Base-by-base conservation (phyloP, 1,140 invertebrate species). In the Latrodectus geometricus region DNA sequence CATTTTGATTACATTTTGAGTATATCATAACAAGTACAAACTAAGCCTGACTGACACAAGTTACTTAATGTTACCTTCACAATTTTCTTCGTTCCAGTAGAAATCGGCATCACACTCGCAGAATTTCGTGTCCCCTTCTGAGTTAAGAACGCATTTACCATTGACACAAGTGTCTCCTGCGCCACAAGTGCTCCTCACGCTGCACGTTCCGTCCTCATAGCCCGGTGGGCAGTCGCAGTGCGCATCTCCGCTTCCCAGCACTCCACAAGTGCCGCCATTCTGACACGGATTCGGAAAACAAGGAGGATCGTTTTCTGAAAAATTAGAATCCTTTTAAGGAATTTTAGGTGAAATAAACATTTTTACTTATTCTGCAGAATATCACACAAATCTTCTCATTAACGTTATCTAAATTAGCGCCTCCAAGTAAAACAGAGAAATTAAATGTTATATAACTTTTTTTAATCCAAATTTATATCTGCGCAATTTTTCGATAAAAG, bases 71-170 rank as follows among this genome's bases (percentile, higher is more conserved):
- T 52, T 76, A 84, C 82, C 69, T 66, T 84, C 82, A 35, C 82
- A 84, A 8, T 17, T 7, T 35, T 12, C 4, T 23, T 52, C 49
- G 17, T 84, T 76, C 82, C 82, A 84, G 12, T 68, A 84, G 49
- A 68, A 76, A 21, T 35, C 49, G 0, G 23, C 56, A 84, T 75
- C 15, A n/a, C 82, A 84, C 14, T 75, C 15, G 15, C 82, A 84
- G 15, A 50, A n/a, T 12, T 84, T 84, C 0, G 17, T 11, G n/a
- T 48, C 20, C 0, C 9, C n/a, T 9, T 66, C 49, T 54, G 4
- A 9, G 8, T 14, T 23, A 0, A 11, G n/a, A 0, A 21, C 49
- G 20, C 74, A 76, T 56, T 56, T 20, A 12, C 74, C 74, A 23
- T 20, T 21, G 9, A 8, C n/a, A 14, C 74, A 76, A 20, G 52